phyloP scores from a whole-genome alignment of 2,797 vertebrate genomes.

The Cossypha dichroa region DNA sequence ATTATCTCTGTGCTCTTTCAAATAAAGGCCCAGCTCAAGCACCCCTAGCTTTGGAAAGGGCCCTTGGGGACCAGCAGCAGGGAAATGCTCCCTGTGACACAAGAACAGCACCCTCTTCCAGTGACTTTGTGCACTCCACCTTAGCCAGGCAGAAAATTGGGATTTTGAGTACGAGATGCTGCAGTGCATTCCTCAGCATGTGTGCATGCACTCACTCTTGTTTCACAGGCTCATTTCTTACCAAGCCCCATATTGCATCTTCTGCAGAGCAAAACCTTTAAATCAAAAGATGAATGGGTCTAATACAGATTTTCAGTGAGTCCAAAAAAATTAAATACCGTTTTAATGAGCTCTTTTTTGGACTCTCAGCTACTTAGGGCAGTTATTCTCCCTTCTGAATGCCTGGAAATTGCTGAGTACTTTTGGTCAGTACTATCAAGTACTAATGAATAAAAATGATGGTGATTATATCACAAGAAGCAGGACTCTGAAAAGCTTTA shows the following conservation, averaged over 20 bases:
- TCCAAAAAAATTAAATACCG: neutral
- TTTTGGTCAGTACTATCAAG: constrained; percentile 41
- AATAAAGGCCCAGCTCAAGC: neutral
- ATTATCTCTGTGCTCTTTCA: neutral
- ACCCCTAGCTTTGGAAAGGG: neutral
- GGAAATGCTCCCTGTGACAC: neutral
- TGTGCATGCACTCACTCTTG: neutral
- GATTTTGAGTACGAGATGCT: neutral
- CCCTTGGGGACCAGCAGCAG: neutral
- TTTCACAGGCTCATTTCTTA: neutral
- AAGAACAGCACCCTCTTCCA: neutral
- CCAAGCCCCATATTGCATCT: neutral
- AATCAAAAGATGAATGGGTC: neutral
- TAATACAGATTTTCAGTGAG: neutral
- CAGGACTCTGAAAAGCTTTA: constrained; percentile 35
- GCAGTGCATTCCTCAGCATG: neutral
- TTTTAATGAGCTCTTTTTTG: constrained; percentile 17
- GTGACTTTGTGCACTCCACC: neutral
- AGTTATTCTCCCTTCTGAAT: neutral
- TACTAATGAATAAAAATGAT: constrained; percentile 58
- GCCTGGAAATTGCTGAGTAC: constrained; percentile 17
- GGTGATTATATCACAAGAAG: constrained; percentile 27
- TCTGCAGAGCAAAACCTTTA: neutral
- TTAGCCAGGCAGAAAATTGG: neutral
- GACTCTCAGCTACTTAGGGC: neutral